These are phyloP conservation scores for Halocaridina rubra DNA, from an alignment of 2,888 invertebrate species.

Conservation along the genomic window DNA sequence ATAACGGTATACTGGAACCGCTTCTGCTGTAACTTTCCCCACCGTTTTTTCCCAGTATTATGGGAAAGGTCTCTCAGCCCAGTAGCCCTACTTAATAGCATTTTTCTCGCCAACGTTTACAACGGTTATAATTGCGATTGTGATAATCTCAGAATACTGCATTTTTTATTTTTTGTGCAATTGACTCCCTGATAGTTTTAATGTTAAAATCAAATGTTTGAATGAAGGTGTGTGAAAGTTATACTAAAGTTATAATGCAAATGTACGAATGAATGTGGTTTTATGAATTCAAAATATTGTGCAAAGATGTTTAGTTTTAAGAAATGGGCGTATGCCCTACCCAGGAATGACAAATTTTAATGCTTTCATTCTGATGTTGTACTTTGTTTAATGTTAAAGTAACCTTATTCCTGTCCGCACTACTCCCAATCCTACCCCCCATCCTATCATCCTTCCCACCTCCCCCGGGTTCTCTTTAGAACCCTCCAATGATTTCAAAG, in stretches of 20 bases:
- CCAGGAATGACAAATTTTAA: not conserved
- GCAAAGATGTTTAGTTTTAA: not conserved
- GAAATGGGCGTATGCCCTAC: not conserved
- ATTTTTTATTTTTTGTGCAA: no score
- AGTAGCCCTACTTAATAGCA: slow-evolving; percentile 12
- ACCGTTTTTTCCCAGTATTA: slow-evolving; percentile 2
- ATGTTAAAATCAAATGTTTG: not conserved
- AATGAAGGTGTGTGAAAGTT: not conserved
- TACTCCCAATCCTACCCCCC: not conserved
- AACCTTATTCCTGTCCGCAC: not conserved
- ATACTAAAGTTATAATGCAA: no score
- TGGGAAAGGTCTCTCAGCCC: slow-evolving; percentile 22
- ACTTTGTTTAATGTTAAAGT: not conserved
- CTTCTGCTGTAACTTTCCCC: not conserved
- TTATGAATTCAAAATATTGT: not conserved
- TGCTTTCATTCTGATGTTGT: not conserved
- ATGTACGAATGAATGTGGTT: not conserved
- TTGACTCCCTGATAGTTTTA: no score
- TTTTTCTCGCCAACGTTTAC: not conserved
- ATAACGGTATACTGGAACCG: not conserved
- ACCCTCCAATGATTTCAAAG: slow-evolving; percentile 55
- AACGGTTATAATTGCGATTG: not conserved
- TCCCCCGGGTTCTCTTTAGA: slow-evolving; percentile 56
- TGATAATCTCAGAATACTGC: slow-evolving; percentile 1
- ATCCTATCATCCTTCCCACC: slow-evolving; percentile 15